Base-by-base conservation (phyloP, 2,797 vertebrate species). In the Furcifer pardalis region DNA sequence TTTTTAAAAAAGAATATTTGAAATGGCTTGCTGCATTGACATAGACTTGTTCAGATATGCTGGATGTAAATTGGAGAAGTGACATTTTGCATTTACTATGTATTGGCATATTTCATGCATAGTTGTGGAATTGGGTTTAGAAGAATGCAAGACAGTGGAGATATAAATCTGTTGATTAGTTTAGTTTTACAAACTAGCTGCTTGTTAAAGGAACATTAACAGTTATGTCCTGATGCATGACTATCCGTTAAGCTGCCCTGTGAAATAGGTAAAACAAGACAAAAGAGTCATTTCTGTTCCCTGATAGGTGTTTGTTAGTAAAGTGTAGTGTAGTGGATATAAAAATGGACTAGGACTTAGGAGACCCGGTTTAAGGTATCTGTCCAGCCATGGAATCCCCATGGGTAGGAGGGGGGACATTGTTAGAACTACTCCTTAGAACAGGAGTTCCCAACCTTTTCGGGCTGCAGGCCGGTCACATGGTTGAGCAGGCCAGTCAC, bases 61-160 rank as follows among this genome's bases (percentile, higher is more conserved):
- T 49, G 49, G 59, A 4, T 42, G 3, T 42, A 71, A 25, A 69
- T 60, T 49, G 62, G 8, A 13, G 13, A 56, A 32, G 17, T 35
- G 12, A 9, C 40, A 71, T 46, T 84, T 71, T 78, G 35, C 8
- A 35, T 7, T 27, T 32, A 56, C 27, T 86, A 65, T 71, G 46
- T 0, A 0, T 21, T 30, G 27, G 1, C 1, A 0, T 37, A 78
- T 32, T 42, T 42, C 32, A 21, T 79, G 40, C n/a, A 78, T 63
- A 40, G 42, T 19, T 0, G 12, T 44, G 59, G 59, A 59, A 4
- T 2, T 60, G 40, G 46, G 30, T 49, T 9, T n/a, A 52, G 35
- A 32, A 65, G 73, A 23, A 30, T 44, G 63, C 66, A 76, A 82
- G 74, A 23, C 32, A 49, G 23, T 60, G 30, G 71, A 32, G 7